phyloP scores from a whole-genome alignment of 2,113 vertebrate genomes.

The Bos indicus region DNA sequence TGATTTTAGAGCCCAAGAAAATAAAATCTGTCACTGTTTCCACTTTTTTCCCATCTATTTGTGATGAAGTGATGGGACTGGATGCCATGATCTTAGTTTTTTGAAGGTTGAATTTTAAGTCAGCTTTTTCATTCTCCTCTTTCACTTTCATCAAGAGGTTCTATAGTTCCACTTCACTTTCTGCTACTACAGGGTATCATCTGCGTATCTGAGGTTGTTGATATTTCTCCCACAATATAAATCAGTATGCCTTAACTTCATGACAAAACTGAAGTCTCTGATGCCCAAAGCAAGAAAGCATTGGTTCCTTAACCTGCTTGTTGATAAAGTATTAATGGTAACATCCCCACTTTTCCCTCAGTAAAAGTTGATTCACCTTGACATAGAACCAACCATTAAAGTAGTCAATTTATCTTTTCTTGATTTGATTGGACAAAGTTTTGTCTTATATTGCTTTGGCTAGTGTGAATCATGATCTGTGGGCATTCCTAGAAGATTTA shows the following conservation, averaged over 20 bases:
- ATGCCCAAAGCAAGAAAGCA: background rate
- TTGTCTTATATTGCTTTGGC: background rate
- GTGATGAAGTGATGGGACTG: background rate
- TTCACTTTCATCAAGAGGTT: background rate
- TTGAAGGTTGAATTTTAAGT: background rate
- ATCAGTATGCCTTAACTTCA: background rate
- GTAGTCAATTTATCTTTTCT: background rate
- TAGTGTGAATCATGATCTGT: background rate
- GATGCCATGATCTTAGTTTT: background rate
- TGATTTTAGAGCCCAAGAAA: background rate
- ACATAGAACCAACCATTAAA: background rate
- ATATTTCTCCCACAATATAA: background rate
- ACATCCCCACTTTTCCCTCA: background rate
- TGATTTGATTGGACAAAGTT: background rate
- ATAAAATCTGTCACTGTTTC: background rate
- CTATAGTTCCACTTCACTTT: background rate
- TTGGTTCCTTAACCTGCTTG: background rate
- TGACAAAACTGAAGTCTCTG: background rate
- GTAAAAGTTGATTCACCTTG: slow-evolving; percentile 5
- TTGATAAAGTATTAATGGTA: background rate
- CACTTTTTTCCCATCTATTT: background rate
- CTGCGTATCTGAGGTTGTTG: background rate
- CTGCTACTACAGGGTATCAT: background rate
- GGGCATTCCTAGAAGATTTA: background rate
- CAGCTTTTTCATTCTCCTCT: background rate